Base-by-base conservation (phyloP, 2,888 invertebrate genomes). In the Celastrina argiolus region DNA sequence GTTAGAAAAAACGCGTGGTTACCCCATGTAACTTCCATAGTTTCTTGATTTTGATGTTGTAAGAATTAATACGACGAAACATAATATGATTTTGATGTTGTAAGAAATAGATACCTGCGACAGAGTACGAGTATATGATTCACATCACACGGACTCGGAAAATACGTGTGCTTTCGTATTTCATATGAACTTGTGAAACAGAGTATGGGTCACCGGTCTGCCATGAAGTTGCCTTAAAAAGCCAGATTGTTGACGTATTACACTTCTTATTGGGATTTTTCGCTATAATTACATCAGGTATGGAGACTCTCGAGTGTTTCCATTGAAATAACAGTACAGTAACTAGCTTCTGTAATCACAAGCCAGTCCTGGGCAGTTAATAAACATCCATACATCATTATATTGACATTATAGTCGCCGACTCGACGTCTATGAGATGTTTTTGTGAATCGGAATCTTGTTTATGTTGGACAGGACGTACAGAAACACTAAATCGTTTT, bases 301-400 rank as follows among this genome's bases (percentile, higher is more conserved):
- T 22, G 22, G 22, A 22, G 51, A 16, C 31, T 2, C 26, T 28
- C 1, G 16, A 31, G 31, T 26, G 28, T 16, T 59, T 59, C 59
- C 18, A 59, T 18, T 16, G 59, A 59, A 59, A 31, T 59, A 59
- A 31, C 59, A 34, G 31, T 59, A 31, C 7, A 58, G 14, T 31
- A 56, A 31, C 58, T 28, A 16, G 51, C 22, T 26, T 51, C 22
- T 51, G 28, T 16, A 59, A 34, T 58, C 56, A 28, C 31, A 31
- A 34, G 31, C 34, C 31, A 59, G 59, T 26, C 34, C 59, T 18
- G 34, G 18, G 34, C 16, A 16, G 59, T 16, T 34, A 59, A 59
- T 16, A 34, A 59, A 59, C 10, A 31, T 58, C 31, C 18, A 59
- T 59, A 51, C 26, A 51, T 51, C 51, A 51, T 51, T 51, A 51